Base-by-base conservation (phyloP, 2,113 vertebrate species). In the Romanogobio albipinnatus region DNA sequence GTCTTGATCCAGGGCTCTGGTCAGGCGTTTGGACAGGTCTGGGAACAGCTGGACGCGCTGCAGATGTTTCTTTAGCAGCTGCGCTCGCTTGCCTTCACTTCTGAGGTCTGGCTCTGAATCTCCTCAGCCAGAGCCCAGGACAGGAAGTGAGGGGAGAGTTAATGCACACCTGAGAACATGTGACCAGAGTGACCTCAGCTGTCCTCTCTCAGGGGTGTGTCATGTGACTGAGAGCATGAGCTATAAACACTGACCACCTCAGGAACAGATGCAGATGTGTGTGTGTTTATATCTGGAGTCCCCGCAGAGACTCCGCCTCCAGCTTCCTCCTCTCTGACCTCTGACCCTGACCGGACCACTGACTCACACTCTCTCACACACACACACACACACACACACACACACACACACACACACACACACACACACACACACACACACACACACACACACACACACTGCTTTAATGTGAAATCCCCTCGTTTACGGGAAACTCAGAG, bases 251-350 rank as follows among this genome's bases (percentile, higher is more conserved):
- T 36, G 36, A 36, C 33, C 33, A 36, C 33, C 3, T 36, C 33
- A 36, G 33, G 36, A 4, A 36, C 39, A 39, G 39, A 39, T 39
- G 39, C 5, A 39, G 39, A 39, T 39, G n/a, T 75, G 74, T 53
- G 76, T 59, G 29, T 59, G 2, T 78, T 15, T 59, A 59, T 24
- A 78, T 33, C 33, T 39, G 53, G 53, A 39, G 75, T 58, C 51
- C 51, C 75, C 56, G 51, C 2, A 22, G 26, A 29, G 26, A 2
- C 75, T 58, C 51, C 29, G 15, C 75, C 74, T 77, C 75, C 51
- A 36, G 51, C 11, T 77, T 58, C 75, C 75, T 77, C 15, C 75
- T 39, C 51, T 8, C 26, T 14, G 76, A 77, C 76, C 75, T 66
- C 62, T 36, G 62, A 66, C 29, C 62, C 29, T 11, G 24, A 73